Evolutionary conservation across 1,140 invertebrate species (phyloP), one percentile per base, ranked within the genome.

Genomic region (Tetragnatha versicolor): DNA sequence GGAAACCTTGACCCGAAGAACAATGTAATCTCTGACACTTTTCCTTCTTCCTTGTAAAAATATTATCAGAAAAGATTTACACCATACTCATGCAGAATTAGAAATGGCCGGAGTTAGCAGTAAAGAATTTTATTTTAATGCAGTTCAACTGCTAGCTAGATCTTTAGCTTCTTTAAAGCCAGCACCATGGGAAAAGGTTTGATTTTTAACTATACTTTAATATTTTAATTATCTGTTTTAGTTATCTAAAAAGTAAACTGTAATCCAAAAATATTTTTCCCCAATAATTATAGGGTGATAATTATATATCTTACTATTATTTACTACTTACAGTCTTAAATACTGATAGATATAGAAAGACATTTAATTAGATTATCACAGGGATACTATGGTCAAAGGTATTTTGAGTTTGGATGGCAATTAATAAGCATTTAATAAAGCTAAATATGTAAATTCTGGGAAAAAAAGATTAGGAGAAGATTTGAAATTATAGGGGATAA

Each of bases 161-260:
- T 95, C 93, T 81, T 86, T 97, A 79, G 93, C 93, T 22, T 90
- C 90, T 75, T 91, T 96, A 53, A 91, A 93, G 84, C 91, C 93
- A 72, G 92, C 93, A 81, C 93, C 94, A 86, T 94, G 93, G 92
- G 93, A 94, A 85, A 96, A 96, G 90, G 93, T n/a, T n/a, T n/a
- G n/a, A n/a, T n/a, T n/a, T n/a, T n/a, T n/a, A n/a, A n/a, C n/a
- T 94, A 53, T 45, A 9, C 29, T 53, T 61, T 65, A 60, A 33
- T 73, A 53, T 10, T 53, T 2, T 42, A 25, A 20, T 25, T 53
- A 53, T 53, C 49, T 9, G 49, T 20, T n/a, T n/a, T n/a, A n/a
- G n/a, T n/a, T n/a, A n/a, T n/a, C n/a, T n/a, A n/a, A n/a, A n/a
- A n/a, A n/a, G n/a, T n/a, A n/a, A n/a, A n/a, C n/a, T n/a, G n/a